phyloP scores from a whole-genome alignment of 2,888 invertebrate species.

The Acleris laterana region DNA sequence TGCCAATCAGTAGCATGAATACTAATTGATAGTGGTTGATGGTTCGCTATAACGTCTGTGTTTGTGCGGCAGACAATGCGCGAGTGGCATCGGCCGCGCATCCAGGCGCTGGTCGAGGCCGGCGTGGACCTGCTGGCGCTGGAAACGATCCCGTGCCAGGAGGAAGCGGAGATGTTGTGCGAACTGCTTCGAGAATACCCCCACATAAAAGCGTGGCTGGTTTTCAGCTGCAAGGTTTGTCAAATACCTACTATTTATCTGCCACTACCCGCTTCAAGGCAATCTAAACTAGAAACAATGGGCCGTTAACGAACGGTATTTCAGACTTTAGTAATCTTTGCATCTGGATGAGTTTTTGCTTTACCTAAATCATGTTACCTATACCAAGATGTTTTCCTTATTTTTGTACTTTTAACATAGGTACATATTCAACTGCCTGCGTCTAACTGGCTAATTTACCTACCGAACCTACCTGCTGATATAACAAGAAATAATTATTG shows the following conservation, averaged over 20 bases:
- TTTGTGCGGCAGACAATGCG: conserved; percentile 81
- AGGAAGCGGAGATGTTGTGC: conserved; percentile 93
- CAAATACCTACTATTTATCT: neutral
- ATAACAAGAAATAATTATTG: too few relatives aligned
- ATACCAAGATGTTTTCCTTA: too few relatives aligned
- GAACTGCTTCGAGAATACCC: conserved; percentile 92
- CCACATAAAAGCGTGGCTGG: conserved; percentile 91
- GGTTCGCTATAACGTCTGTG: neutral
- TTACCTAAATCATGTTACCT: too few relatives aligned
- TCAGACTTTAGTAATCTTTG: neutral
- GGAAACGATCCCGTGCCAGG: conserved; percentile 95
- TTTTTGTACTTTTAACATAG: too few relatives aligned
- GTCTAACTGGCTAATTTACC: too few relatives aligned
- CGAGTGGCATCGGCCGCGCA: conserved; percentile 93
- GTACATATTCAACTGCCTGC: too few relatives aligned
- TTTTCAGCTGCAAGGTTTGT: conserved; percentile 91
- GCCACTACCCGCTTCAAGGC: neutral
- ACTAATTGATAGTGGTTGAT: neutral
- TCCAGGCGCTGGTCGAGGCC: conserved; percentile 90
- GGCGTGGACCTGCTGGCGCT: conserved; percentile 94
- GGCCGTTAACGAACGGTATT: conserved; percentile 25
- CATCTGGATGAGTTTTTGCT: neutral
- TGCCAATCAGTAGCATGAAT: neutral
- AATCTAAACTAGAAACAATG: conserved; percentile 27
- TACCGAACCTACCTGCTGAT: too few relatives aligned